Base-by-base conservation (phyloP, 2,797 vertebrate genomes). In the Pseudomugil gertrudae region DNA sequence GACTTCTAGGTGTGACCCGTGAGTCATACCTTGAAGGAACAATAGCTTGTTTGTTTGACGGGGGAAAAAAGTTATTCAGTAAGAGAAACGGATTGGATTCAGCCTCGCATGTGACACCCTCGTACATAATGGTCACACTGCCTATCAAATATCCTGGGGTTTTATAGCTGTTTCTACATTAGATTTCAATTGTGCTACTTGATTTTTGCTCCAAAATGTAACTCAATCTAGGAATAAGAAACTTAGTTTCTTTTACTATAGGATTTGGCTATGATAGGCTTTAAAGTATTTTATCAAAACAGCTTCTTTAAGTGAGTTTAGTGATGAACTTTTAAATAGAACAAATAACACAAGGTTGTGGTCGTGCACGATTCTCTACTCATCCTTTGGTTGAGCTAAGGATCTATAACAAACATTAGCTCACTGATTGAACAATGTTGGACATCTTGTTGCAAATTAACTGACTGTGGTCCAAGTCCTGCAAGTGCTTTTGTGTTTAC, bases 21-120 rank as follows among this genome's bases (percentile, higher is more conserved):
- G 86, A 88, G 74, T 90, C 86, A 90, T 66, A 66, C 61, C 19
- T 78, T 23, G 10, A 57, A 53, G 51, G 72, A 86, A 90, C 86
- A 90, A 91, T 76, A 72, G 66, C 78, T 72, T 72, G 73, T 85
- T 87, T 88, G 81, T 89, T 84, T 87, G 77, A 73, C 40, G 58
- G 24, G 65, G 33, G 63, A 68, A 14, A 71, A 85, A 62, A 26
- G 53, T 58, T 26, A 51, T 14, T 26, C 27, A 57, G 72, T 73
- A 73, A 69, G 69, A 36, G 61, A 73, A 73, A 63, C 48, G 1
- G 43, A 71, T 61, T 65, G n/a, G 45, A 71, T 62, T 64, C 21
- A 40, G 40, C 38, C 43, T 21, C 52, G 32, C 32, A 19, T 59
- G 62, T 60, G 72, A 63, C 58, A 52, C 63, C 45, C 61, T 65